Percentiles rank a stretch among this genome's conserved stretches.
Conservation (phyloP, 2,888 invertebrate genomes). For the Drosophila picticornis region DNA sequence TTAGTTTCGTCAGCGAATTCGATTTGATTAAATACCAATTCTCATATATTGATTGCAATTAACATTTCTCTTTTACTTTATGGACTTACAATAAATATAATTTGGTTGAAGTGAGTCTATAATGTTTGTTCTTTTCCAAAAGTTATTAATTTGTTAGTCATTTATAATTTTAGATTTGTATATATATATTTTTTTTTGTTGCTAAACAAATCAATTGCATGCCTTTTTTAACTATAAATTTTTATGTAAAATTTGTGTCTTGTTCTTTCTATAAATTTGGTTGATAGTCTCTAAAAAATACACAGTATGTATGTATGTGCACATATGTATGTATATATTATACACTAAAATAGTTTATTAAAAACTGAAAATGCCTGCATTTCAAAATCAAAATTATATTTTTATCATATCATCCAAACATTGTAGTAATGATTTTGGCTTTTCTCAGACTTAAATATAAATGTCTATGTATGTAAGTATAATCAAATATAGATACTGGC, state of each 20-base stretch:
- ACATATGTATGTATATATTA: constrained; percentile 29
- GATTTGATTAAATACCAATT: constrained; percentile 45
- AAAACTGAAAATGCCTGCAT: constrained; percentile 48
- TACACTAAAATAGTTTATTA: constrained; percentile 29
- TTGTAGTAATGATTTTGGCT: constrained; percentile 38
- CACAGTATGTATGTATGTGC: constrained; percentile 31
- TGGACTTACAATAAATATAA: constrained; percentile 39
- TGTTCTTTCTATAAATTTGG: constrained; percentile 48
- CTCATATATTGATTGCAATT: constrained; percentile 47
- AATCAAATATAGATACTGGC: constrained; percentile 6
- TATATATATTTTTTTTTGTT: neutral
- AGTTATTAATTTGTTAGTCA: constrained; percentile 8
- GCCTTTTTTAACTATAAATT: constrained; percentile 48
- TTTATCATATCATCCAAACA: constrained; percentile 28
- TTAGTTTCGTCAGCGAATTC: constrained; percentile 37
- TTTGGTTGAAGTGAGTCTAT: constrained; percentile 49
- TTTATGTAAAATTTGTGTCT: constrained; percentile 52
- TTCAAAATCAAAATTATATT: constrained; percentile 25
- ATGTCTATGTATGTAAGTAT: constrained; percentile 10
- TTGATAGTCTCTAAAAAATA: constrained; percentile 54
- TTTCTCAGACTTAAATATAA: constrained; percentile 31
- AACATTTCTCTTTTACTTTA: constrained; percentile 33
- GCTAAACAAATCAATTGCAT: constrained; percentile 46
- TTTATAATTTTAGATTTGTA: neutral
- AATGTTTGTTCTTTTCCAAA: constrained; percentile 23